Conservation (phyloP, 2,113 vertebrate genomes). For the Phocoena phocoena region DNA sequence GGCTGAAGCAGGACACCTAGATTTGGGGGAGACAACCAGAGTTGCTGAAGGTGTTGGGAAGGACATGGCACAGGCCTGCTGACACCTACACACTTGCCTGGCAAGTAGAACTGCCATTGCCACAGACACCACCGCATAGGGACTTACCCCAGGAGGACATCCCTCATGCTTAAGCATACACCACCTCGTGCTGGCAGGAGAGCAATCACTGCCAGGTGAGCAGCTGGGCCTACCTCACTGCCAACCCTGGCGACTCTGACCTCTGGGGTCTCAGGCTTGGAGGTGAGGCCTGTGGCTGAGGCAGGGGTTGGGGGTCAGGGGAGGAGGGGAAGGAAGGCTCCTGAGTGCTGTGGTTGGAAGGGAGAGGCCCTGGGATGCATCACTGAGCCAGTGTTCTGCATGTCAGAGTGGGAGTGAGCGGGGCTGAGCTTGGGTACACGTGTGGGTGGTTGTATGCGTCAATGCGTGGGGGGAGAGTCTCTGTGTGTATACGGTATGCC, state of each 20-base stretch:
- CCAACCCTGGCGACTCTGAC: background rate
- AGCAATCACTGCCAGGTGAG: background rate
- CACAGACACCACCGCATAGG: accelerated
- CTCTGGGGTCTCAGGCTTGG: background rate
- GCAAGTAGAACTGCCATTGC: background rate
- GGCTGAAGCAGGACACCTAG: background rate
- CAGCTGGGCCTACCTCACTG: background rate
- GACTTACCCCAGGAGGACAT: background rate
- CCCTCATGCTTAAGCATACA: background rate
- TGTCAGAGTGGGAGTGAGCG: constrained; percentile 70
- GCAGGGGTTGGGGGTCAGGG: background rate
- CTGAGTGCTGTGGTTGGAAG: background rate
- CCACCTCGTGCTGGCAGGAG: background rate
- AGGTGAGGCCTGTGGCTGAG: background rate
- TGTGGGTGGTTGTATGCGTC: constrained; percentile 74
- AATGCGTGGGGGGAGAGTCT: constrained; percentile 65
- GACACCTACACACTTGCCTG: background rate
- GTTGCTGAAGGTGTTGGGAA: background rate
- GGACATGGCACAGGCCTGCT: background rate
- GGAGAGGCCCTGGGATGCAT: background rate
- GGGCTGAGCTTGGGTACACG: constrained; percentile 72
- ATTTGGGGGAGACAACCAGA: background rate
- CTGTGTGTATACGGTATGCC: constrained; percentile 39
- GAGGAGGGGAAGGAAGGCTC: background rate
- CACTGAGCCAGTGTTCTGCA: background rate